These are phyloP conservation scores for Lacanobia wlatinum DNA, from an alignment of 2,888 invertebrate species.

Conservation along the genomic window DNA sequence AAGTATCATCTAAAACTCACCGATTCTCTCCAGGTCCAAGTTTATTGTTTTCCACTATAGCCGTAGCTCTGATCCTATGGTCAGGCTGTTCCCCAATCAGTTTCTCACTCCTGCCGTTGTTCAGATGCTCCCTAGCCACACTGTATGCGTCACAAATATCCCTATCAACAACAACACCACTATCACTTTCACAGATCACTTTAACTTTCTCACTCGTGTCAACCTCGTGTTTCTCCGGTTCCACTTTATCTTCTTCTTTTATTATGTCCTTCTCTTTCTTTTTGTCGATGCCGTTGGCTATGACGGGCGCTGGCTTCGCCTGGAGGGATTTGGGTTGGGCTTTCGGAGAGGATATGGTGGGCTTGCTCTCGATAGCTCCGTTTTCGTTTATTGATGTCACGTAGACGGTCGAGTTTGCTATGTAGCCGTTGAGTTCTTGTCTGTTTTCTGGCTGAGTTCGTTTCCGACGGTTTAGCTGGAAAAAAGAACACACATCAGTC, in stretches of 20 bases:
- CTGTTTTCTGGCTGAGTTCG: slow-evolving; percentile 87
- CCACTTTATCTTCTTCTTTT: slow-evolving; percentile 77
- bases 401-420: slow-evolving; percentile 95
- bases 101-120: slow-evolving; percentile 94
- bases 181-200: slow-evolving; percentile 76
- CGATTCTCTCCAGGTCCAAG: slow-evolving; percentile 90
- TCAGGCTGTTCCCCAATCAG: slow-evolving; percentile 92
- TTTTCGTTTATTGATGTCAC: slow-evolving; percentile 93
- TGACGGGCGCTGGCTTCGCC: slow-evolving; percentile 86
- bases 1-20: slow-evolving; percentile 80
- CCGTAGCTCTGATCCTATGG: slow-evolving; percentile 91
- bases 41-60: slow-evolving; percentile 91
- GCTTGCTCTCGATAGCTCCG: slow-evolving; percentile 87
- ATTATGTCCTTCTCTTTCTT: slow-evolving; percentile 73
- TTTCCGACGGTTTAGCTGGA: slow-evolving; percentile 92
- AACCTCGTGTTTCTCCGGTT: slow-evolving; percentile 85
- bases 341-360: slow-evolving; percentile 87
- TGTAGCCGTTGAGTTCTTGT: slow-evolving; percentile 94
- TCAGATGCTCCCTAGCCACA: slow-evolving; percentile 85
- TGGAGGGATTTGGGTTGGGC: slow-evolving; percentile 86
- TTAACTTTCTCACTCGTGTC: slow-evolving; percentile 85
- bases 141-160: slow-evolving; percentile 87
- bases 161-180: slow-evolving; percentile 81
- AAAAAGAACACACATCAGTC: slow-evolving; percentile 57
- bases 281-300: slow-evolving; percentile 84